Evolutionary conservation across 2,888 invertebrate species (phyloP).

Genomic region (Drosophila maculinotata): DNA sequence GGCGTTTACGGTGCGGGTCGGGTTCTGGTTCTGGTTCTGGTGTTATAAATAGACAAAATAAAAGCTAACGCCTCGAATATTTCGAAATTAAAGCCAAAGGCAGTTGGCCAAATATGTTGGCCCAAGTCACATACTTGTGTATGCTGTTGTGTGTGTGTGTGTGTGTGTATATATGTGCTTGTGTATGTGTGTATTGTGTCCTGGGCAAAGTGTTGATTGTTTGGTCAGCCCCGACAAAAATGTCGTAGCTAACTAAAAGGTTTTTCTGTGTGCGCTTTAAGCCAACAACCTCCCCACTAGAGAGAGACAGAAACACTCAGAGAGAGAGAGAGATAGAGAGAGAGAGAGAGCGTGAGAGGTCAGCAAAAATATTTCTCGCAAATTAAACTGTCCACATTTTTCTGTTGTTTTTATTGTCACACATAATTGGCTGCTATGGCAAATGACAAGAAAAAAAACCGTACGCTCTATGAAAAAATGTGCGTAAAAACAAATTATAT

Average conservation of each 20-base stretch:
- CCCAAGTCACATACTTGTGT: constrained; percentile 32
- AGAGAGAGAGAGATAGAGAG: not conserved
- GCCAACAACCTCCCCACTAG: constrained; percentile 12
- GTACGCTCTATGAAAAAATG: not conserved
- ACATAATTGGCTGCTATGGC: constrained; percentile 51
- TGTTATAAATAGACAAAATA: constrained; percentile 71
- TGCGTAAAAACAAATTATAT: constrained; percentile 32
- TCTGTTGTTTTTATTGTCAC: constrained; percentile 41
- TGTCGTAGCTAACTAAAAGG: constrained; percentile 51
- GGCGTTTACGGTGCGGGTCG: constrained; percentile 25
- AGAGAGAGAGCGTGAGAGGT: constrained; percentile 12
- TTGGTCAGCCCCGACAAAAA: constrained; percentile 56
- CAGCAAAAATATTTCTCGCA: constrained; percentile 39
- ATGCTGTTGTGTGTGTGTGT: constrained; percentile 7
- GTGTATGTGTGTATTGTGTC: constrained; percentile 13
- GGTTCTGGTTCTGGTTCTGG: not conserved
- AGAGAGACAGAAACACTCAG: no score
- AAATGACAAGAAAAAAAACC: not conserved
- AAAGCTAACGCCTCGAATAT: constrained; percentile 64
- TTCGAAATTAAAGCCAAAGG: constrained; percentile 75
- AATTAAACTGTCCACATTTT: constrained; percentile 58
- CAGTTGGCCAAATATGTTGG: constrained; percentile 64
- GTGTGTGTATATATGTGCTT: constrained; percentile 10
- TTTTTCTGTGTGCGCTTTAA: constrained; percentile 24
- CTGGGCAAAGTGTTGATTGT: constrained; percentile 66